Evolutionary conservation across 1,140 invertebrate species (phyloP).

Genomic region (Camponotus floridanus): DNA sequence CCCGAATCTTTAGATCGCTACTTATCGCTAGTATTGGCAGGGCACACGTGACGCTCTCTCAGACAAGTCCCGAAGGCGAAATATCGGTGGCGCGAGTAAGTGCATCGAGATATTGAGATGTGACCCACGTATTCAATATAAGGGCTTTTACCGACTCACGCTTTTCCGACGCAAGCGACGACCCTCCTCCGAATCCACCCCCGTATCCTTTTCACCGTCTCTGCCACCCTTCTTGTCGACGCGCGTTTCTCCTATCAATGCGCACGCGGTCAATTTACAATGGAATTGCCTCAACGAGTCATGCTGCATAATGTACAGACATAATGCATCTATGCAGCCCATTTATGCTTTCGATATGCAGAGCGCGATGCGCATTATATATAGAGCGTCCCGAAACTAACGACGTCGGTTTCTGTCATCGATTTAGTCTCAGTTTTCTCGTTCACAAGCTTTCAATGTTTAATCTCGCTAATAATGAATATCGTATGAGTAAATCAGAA

Average conservation of each 20-base stretch:
- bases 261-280: slow-evolving; percentile 73
- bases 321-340: slow-evolving; percentile 68
- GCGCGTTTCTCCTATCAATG: slow-evolving; percentile 58
- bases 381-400: neutral
- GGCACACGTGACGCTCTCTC: slow-evolving; percentile 25
- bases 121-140: slow-evolving; percentile 81
- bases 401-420: neutral
- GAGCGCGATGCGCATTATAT: slow-evolving; percentile 40
- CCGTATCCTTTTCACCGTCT: slow-evolving; percentile 40
- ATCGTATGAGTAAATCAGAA: neutral
- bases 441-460: neutral
- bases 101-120: slow-evolving; percentile 79
- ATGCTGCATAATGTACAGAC: slow-evolving; percentile 64
- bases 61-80: slow-evolving; percentile 14
- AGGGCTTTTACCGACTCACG: slow-evolving; percentile 73
- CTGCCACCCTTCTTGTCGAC: slow-evolving; percentile 23
- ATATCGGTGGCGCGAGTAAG: slow-evolving; percentile 71
- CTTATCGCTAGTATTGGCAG: neutral
- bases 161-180: slow-evolving; percentile 27
- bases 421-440: neutral
- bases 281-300: slow-evolving; percentile 67
- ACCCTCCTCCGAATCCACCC: neutral
- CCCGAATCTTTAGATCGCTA: neutral
- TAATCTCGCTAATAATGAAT: neutral
- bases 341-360: slow-evolving; percentile 55